Evolutionary conservation across 2,797 vertebrate species (phyloP).

Genomic region (Macropus fuliginosus): DNA sequence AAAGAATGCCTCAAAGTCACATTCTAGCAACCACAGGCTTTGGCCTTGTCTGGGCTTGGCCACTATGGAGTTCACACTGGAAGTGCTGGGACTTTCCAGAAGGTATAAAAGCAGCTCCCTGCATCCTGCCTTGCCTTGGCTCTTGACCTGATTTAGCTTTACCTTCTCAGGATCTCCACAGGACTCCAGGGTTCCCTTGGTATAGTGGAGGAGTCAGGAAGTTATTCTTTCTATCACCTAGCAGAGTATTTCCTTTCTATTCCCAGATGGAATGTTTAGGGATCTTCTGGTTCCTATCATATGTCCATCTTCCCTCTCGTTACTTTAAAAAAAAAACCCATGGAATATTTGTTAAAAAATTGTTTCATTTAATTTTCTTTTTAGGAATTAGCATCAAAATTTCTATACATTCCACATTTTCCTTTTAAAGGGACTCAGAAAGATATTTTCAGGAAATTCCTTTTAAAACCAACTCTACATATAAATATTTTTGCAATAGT

Average conservation of each 20-base stretch:
- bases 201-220: background rate
- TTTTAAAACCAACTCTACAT: slow-evolving; percentile 54
- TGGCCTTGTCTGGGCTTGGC: background rate
- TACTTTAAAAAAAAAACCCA: background rate
- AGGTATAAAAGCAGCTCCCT: background rate
- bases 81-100: background rate
- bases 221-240: background rate
- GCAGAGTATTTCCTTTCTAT: background rate
- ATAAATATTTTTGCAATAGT: slow-evolving; percentile 25
- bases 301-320: background rate
- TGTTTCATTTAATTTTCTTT: slow-evolving; percentile 1
- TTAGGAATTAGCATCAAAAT: background rate
- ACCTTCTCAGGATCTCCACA: background rate
- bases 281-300: background rate
- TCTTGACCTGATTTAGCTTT: background rate
- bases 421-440: slow-evolving; percentile 20
- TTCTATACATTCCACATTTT: background rate
- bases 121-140: background rate
- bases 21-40: background rate
- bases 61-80: background rate
- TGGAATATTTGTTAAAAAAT: background rate
- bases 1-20: background rate
- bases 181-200: background rate
- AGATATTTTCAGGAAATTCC: background rate
- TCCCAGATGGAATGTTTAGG: background rate